Base-by-base conservation (phyloP, 2,797 vertebrate genomes). In the Ataeniobius toweri region DNA sequence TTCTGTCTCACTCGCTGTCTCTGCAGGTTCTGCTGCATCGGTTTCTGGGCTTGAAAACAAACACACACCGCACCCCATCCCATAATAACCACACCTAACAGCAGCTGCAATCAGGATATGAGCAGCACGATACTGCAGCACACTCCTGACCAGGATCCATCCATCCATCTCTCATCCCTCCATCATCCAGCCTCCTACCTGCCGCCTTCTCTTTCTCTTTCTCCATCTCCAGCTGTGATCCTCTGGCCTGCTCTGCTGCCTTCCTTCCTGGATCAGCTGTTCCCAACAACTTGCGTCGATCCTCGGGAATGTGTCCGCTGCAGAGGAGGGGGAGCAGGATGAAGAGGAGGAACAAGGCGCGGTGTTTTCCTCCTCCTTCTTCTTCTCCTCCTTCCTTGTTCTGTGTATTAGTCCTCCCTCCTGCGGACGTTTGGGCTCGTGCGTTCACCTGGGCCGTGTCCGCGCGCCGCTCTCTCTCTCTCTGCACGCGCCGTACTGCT, bases 21-120 rank as follows among this genome's bases (percentile, higher is more conserved):
- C 26, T 14, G 71, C 51, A 51, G 70, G 18, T 71, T 75, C 46
- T 75, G 74, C 74, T 75, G 74, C 74, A 67, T 51, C 74, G 14
- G 28, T 36, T 51, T 50, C 22, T 28, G 18, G 18, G 41, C 3
- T 12, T 50, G 48, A 13, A 22, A 65, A 50, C 74, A 51, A 65
- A 36, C 83, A 75, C 81, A 65, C 80, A 46, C 82, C 75, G 82
- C 76, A 80, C 85, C 39, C 76, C 83, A 91, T 92, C 93, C 90
- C 91, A 91, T 92, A 92, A 92, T 91, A 91, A 92, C 92, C 92
- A 89, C 93, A 91, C 92, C 93, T 92, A 71, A 53, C 53, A 75
- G 85, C 88, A 85, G 90, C 90, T 80, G 91, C 85, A 74, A 75
- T 75, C 82, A 71, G 75, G 65, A 68, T 68, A 39, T 39, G 83